phyloP scores from a whole-genome alignment of 2,797 vertebrate genomes.

The Manis javanica region DNA sequence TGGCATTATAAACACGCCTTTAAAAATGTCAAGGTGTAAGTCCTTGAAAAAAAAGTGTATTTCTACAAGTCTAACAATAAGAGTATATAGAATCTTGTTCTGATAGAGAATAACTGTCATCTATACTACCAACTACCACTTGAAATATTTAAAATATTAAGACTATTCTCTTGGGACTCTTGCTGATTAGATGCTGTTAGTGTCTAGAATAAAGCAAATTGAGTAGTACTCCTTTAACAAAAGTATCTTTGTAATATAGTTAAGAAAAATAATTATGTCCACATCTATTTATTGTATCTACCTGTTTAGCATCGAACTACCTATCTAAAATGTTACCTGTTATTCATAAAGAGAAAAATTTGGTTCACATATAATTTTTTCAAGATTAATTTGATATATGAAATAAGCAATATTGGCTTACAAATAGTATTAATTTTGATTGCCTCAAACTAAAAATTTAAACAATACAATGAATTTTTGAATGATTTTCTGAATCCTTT shows the following conservation, averaged over 20 bases:
- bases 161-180: neutral
- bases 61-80: neutral
- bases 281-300: neutral
- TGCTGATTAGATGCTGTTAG: neutral
- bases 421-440: slow-evolving; percentile 73
- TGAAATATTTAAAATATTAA: neutral
- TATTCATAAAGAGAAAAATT: slow-evolving; percentile 43
- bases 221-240: neutral
- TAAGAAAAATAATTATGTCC: neutral
- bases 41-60: neutral
- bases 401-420: slow-evolving; percentile 71
- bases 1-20: neutral
- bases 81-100: neutral
- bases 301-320: neutral
- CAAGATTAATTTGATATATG: slow-evolving; percentile 42
- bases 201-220: neutral
- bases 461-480: neutral
- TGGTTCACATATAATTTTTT: slow-evolving; percentile 77
- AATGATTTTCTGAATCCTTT: neutral
- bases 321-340: neutral
- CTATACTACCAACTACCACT: neutral
- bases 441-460: neutral
- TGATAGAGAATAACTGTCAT: neutral
- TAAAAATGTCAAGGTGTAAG: neutral
- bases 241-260: neutral